These are phyloP conservation scores for Brotula barbata DNA, from an alignment of 2,797 vertebrate species.

Conservation along the genomic window DNA sequence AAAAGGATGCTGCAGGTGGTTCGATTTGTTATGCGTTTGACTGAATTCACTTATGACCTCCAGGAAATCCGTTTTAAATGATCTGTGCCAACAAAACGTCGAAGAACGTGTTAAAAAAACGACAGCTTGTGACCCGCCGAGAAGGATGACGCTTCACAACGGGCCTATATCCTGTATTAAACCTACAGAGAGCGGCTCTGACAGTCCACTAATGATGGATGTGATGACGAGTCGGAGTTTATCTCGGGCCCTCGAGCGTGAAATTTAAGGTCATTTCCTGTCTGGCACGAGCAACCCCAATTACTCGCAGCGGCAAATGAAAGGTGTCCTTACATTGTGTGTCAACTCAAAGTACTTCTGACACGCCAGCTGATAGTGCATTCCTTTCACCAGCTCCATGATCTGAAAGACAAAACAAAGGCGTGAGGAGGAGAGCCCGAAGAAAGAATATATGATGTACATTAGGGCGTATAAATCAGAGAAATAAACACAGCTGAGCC, in stretches of 20 bases:
- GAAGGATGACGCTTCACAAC: no score
- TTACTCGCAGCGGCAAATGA: conserved; percentile 49
- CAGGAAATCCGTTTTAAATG: no score
- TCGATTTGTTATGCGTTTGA: no score
- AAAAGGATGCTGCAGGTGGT: no score
- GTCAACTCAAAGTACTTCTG: conserved; percentile 98
- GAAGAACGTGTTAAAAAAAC: no score
- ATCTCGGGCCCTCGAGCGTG: conserved; percentile 34
- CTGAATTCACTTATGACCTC: no score
- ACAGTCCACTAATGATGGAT: conserved; percentile 69
- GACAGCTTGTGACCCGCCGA: no score
- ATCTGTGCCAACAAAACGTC: no score
- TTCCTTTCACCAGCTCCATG: conserved; percentile 95
- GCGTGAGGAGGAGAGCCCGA: background rate
- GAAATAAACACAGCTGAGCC: no score
- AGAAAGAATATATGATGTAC: background rate
- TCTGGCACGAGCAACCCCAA: conserved; percentile 38
- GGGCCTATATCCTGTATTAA: conserved; percentile 61
- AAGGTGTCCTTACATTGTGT: conserved; percentile 88
- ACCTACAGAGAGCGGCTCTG: conserved; percentile 60
- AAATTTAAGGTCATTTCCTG: conserved; percentile 45
- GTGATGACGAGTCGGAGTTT: conserved; percentile 52
- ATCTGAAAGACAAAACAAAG: conserved; percentile 77
- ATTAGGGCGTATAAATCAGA: no score
- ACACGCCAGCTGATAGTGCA: conserved; percentile 97